These are phyloP conservation scores for Plectrocnemia conspersa DNA, from an alignment of 1,140 invertebrate species.

Conservation along the genomic window DNA sequence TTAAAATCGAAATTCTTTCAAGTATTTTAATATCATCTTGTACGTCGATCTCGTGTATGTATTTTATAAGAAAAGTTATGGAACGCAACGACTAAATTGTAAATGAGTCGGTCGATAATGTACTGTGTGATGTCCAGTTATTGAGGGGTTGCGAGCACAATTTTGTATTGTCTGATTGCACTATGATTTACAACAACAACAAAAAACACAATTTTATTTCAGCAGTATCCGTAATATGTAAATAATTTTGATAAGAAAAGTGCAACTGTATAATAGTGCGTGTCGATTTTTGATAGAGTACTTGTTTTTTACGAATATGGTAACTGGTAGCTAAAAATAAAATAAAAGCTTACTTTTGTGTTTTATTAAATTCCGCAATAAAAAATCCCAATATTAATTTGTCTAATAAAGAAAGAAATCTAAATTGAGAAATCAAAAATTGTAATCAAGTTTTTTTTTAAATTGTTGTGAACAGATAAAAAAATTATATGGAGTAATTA, in stretches of 20 bases:
- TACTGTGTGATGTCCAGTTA: background rate
- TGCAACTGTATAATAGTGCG: slow-evolving; percentile 31
- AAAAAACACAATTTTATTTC: slow-evolving; percentile 22
- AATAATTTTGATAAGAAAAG: slow-evolving; percentile 33
- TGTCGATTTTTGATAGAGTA: slow-evolving; percentile 36
- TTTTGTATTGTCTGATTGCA: slow-evolving; percentile 29
- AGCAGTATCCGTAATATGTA: slow-evolving; percentile 21
- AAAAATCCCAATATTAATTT: too few species aligned
- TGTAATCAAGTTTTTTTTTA: too few species aligned
- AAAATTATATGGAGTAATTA: too few species aligned
- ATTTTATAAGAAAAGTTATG: background rate
- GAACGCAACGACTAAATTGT: background rate
- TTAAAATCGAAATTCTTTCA: background rate
- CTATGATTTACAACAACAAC: slow-evolving; percentile 20
- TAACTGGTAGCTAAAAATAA: slow-evolving; percentile 35
- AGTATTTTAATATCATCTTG: background rate
- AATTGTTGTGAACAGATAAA: too few species aligned
- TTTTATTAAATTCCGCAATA: too few species aligned
- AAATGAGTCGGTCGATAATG: background rate
- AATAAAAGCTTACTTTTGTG: slow-evolving; percentile 4
- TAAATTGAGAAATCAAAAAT: too few species aligned
- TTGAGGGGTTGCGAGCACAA: slow-evolving; percentile 23
- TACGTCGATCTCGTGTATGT: background rate
- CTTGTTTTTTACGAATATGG: slow-evolving; percentile 35
- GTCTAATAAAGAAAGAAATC: too few species aligned